Evolutionary conservation across 2,113 vertebrate genomes (phyloP).

Genomic region (Tetrax tetrax): DNA sequence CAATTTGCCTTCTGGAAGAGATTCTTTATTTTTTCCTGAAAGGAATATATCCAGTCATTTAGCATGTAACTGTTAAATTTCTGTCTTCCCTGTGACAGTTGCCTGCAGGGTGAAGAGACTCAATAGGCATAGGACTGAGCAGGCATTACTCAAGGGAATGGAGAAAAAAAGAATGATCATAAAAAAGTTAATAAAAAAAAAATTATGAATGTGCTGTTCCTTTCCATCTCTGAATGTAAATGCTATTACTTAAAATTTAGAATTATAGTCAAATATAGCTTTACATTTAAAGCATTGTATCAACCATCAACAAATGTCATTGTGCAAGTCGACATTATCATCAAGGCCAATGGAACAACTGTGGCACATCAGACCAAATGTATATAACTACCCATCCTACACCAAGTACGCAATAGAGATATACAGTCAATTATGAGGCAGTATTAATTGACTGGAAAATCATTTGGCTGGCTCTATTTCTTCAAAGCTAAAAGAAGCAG

Average conservation of each 20-base stretch:
- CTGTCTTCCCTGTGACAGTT: constrained; percentile 17
- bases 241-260: not conserved
- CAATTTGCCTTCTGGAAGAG: not conserved
- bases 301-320: not conserved
- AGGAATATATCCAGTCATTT: not conserved
- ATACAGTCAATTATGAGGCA: not conserved
- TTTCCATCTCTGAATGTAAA: not conserved
- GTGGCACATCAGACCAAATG: not conserved
- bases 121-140: not conserved
- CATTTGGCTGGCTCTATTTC: not conserved
- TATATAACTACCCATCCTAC: not conserved
- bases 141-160: not conserved
- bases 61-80: not conserved
- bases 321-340: not conserved
- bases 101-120: constrained; percentile 29
- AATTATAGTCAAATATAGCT: not conserved
- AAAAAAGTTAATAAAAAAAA: not conserved
- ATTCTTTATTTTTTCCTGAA: not conserved
- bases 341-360: not conserved
- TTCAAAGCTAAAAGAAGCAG: not conserved
- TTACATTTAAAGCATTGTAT: not conserved
- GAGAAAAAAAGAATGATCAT: not conserved
- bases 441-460: constrained; percentile 43
- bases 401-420: not conserved
- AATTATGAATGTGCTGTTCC: not conserved